phyloP scores from a whole-genome alignment of 2,113 vertebrate genomes.

The Naja naja region DNA sequence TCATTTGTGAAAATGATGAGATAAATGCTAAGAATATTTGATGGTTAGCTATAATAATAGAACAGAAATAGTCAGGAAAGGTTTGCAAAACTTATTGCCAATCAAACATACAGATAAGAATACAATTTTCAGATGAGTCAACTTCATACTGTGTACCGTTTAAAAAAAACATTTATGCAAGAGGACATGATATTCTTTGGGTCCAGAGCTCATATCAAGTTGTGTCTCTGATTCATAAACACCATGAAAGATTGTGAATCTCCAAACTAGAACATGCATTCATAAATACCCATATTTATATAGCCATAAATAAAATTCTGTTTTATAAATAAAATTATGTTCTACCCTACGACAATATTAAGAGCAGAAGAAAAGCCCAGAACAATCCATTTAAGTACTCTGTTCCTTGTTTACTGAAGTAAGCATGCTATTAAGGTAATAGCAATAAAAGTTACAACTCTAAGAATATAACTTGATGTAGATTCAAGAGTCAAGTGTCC shows the following conservation, averaged over 20 bases:
- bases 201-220: background rate
- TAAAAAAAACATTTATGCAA: background rate
- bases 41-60: background rate
- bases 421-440: background rate
- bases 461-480: background rate
- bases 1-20: background rate
- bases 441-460: background rate
- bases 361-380: too few relatives aligned
- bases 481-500: background rate
- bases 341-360: too few relatives aligned
- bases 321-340: too few relatives aligned
- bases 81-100: background rate
- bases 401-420: background rate
- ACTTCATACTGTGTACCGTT: background rate
- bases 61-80: background rate
- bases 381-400: background rate
- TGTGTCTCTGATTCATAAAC: background rate
- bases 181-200: background rate
- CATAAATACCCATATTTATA: background rate
- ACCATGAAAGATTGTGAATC: background rate
- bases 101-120: background rate
- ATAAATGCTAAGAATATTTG: background rate
- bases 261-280: background rate
- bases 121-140: background rate
- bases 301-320: too few relatives aligned